phyloP scores from a whole-genome alignment of 1,140 invertebrate genomes.

The Diabrotica undecimpunctata region DNA sequence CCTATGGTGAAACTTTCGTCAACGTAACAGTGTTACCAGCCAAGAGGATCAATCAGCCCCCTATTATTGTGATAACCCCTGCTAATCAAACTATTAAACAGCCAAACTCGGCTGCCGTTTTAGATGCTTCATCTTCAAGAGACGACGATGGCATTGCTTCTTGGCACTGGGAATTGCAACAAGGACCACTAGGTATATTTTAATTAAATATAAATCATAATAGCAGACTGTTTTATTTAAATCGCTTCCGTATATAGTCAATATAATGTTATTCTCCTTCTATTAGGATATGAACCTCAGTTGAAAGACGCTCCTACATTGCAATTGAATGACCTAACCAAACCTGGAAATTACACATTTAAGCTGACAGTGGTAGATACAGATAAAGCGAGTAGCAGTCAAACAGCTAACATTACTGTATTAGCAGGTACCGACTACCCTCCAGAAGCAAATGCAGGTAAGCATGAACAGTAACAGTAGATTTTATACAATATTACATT shows the following conservation, averaged over 20 bases:
- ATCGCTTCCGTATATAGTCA: slow-evolving; percentile 5
- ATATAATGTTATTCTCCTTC: background rate
- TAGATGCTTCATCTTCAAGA: slow-evolving; percentile 70
- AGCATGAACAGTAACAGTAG: background rate
- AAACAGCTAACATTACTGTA: slow-evolving; percentile 84
- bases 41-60: slow-evolving; percentile 80
- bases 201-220: background rate
- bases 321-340: slow-evolving; percentile 73
- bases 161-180: slow-evolving; percentile 89
- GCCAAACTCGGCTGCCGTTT: slow-evolving; percentile 82
- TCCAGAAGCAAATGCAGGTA: slow-evolving; percentile 84
- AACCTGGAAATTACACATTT: slow-evolving; percentile 89
- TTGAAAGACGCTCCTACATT: slow-evolving; percentile 77
- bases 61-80: slow-evolving; percentile 82
- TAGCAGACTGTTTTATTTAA: background rate
- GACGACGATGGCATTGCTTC: slow-evolving; percentile 63
- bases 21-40: slow-evolving; percentile 90
- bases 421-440: slow-evolving; percentile 91
- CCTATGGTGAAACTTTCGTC: slow-evolving; percentile 79
- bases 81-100: slow-evolving; percentile 79
- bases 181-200: slow-evolving; percentile 56
- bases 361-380: slow-evolving; percentile 91
- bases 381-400: slow-evolving; percentile 80
- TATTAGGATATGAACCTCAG: slow-evolving; percentile 69
- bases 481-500: background rate